Evolutionary conservation across 2,113 vertebrate genomes (phyloP).

Genomic region (Zosterops pallidus): DNA sequence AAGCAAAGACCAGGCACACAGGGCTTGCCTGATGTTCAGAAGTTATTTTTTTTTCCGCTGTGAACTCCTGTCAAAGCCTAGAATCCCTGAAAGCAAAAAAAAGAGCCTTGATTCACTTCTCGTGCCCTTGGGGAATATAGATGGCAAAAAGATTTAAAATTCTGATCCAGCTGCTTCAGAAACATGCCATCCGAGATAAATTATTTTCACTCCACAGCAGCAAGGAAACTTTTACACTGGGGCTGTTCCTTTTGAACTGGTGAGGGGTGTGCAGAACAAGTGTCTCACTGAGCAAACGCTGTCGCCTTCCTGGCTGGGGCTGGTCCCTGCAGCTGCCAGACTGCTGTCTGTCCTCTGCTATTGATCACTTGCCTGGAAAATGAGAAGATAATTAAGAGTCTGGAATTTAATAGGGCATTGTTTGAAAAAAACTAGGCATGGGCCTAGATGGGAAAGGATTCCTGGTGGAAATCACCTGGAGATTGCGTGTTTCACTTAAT

Average conservation of each 20-base stretch:
- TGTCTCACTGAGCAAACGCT: background rate
- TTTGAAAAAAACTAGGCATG: background rate
- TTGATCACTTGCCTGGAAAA: constrained; percentile 23
- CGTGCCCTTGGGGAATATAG: constrained; percentile 49
- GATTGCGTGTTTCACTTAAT: background rate
- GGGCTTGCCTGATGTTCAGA: constrained; percentile 60
- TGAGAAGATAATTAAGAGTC: background rate
- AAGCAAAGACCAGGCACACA: constrained; percentile 49
- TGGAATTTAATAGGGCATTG: background rate
- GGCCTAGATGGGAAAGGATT: background rate
- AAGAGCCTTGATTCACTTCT: constrained; percentile 64
- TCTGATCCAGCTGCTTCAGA: constrained; percentile 69
- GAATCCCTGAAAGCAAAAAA: constrained; percentile 68
- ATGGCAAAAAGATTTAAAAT: constrained; percentile 73
- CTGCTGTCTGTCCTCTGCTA: background rate
- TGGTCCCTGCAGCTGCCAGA: background rate
- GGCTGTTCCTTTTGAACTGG: constrained; percentile 65
- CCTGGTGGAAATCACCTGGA: constrained; percentile 30
- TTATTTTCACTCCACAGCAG: constrained; percentile 62
- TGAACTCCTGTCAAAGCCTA: constrained; percentile 65
- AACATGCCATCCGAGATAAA: constrained; percentile 58
- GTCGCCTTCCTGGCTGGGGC: background rate
- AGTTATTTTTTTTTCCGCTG: constrained; percentile 32
- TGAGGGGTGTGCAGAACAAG: background rate
- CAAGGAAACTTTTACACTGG: constrained; percentile 40